Evolutionary conservation across 2,113 vertebrate genomes (phyloP), one percentile per base, ranked within the genome.

Genomic region (Syngnathus floridae): DNA sequence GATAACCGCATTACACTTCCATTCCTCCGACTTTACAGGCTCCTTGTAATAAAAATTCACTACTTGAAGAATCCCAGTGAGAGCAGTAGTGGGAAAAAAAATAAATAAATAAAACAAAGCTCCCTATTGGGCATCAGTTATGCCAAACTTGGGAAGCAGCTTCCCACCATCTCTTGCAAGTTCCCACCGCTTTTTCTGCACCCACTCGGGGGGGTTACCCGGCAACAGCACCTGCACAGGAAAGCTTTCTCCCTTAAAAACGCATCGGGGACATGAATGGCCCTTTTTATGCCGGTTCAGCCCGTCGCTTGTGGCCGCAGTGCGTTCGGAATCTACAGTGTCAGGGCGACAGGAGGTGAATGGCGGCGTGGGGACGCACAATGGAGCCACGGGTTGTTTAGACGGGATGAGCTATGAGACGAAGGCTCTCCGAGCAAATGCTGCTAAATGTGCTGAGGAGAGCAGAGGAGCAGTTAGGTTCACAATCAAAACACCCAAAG

Each of bases 261-360:
- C 77, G 62, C 78, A 64, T 84, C 73, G 67, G 84, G 82, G 84
- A 88, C 81, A 70, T 41, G 63, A 84, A 84, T 81, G 73, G 71
- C 71, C 61, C 13, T 71, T 88, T 88, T 89, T 86, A 89, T 82
- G 78, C 82, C 75, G 78, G 79, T 84, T 82, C 75, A 81, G 73
- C 41, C 73, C 73, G 67, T 65, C 74, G 79, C 79, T 75, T 63
- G 73, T 65, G 80, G 77, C 75, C 75, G 66, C 41, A 22, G 65
- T 63, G 77, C n/a, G 73, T 74, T 67, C 71, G 60, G 65, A 52
- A 67, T 70, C 76, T 81, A 75, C 65, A 62, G 75, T 64, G 76
- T 74, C 73, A 49, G 70, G 71, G 41, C 69, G 65, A 49, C 64
- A 67, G 64, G 66, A 64, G 71, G 75, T 65, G 71, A 80, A 85